Evolutionary conservation across 2,797 vertebrate genomes (phyloP).

Genomic region (Oceanodroma leucorhoa): DNA sequence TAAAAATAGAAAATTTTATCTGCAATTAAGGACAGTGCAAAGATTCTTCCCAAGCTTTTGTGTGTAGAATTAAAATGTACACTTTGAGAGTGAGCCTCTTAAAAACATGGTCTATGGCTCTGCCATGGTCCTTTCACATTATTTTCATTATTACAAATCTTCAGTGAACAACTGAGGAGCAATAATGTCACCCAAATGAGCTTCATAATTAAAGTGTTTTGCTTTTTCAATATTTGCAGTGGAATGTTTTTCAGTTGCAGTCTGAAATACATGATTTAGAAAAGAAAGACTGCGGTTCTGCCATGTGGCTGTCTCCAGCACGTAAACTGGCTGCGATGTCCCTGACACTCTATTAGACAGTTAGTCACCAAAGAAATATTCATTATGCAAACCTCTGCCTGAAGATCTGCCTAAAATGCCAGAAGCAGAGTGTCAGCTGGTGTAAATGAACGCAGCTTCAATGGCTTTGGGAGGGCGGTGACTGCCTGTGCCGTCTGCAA

Average conservation of each 20-base stretch:
- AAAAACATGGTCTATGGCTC: background rate
- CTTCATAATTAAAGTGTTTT: background rate
- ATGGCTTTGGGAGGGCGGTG: background rate
- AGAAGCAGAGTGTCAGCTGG: slow-evolving; percentile 23
- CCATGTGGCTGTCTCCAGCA: background rate
- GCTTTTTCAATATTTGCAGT: background rate
- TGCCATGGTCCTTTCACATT: background rate
- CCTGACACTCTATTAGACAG: background rate
- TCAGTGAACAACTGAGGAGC: background rate
- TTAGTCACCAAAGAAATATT: background rate
- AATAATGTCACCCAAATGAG: background rate
- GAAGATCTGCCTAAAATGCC: background rate
- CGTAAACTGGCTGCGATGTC: background rate
- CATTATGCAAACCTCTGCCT: slow-evolving; percentile 1
- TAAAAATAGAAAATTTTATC: background rate
- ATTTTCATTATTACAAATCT: background rate
- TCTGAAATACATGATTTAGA: background rate
- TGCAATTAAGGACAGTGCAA: background rate
- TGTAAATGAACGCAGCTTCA: background rate
- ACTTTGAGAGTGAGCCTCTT: background rate
- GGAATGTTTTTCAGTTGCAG: background rate
- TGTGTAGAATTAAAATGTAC: background rate
- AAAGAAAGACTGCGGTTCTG: background rate
- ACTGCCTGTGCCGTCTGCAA: background rate
- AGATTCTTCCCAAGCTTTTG: background rate